These are phyloP conservation scores for Neostethus bicornis DNA, from an alignment of 2,797 vertebrate species.

Conservation along the genomic window DNA sequence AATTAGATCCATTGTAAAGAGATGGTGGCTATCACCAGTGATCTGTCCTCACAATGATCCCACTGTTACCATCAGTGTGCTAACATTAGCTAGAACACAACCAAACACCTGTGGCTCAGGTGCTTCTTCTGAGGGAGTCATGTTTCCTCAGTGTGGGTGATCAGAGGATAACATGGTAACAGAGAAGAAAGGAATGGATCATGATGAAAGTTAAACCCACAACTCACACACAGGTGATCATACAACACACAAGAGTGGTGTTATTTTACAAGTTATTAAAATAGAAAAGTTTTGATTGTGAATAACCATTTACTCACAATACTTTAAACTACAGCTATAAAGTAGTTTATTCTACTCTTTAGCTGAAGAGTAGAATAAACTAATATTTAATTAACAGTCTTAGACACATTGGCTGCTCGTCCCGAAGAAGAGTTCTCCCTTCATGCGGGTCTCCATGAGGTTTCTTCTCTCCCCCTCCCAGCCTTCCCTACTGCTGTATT, in stretches of 20 bases:
- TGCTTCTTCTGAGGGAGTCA: conserved; percentile 40
- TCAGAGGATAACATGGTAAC: conserved; percentile 7
- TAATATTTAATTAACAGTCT: too few species aligned
- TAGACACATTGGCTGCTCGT: too few species aligned
- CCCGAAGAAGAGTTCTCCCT: too few species aligned
- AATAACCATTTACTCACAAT: too few species aligned
- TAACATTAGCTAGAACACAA: conserved; percentile 3
- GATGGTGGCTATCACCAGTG: conserved; percentile 14
- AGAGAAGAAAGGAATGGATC: conserved; percentile 1
- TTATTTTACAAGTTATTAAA: background rate
- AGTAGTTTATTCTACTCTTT: too few species aligned
- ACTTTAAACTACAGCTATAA: too few species aligned
- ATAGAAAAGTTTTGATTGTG: too few species aligned
- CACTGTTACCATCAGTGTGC: conserved; percentile 42
- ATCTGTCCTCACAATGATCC: conserved; percentile 8
- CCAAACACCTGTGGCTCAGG: conserved; percentile 75
- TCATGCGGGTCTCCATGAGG: too few species aligned
- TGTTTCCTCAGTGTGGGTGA: conserved; percentile 55
- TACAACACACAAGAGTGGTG: background rate
- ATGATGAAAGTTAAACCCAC: conserved; percentile 3
- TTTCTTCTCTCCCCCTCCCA: too few species aligned
- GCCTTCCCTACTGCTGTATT: too few species aligned
- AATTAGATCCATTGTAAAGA: conserved; percentile 1
- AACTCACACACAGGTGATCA: background rate
- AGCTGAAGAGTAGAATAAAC: too few species aligned